These are phyloP conservation scores for Nymphalis io DNA, from an alignment of 1,140 invertebrate species.

Conservation along the genomic window DNA sequence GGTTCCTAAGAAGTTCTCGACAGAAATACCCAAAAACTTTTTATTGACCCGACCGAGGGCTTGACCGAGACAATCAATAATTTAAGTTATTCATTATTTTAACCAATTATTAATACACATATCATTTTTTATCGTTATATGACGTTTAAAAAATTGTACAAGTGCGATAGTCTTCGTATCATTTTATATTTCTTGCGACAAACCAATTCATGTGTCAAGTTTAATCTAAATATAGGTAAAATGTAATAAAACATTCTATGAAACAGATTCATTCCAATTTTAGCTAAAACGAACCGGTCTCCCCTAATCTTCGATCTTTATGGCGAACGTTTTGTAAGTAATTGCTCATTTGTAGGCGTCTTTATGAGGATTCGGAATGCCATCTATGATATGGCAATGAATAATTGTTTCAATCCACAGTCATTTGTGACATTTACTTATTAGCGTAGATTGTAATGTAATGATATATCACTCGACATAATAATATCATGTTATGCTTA, in stretches of 20 bases:
- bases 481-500: too few relatives aligned
- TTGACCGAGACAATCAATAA: too few relatives aligned
- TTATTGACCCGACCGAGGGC: too few relatives aligned
- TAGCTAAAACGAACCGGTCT: not conserved
- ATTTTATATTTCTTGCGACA: too few relatives aligned
- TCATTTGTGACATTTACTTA: not conserved
- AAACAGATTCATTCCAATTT: not conserved
- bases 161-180: too few relatives aligned
- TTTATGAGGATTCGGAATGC: constrained; percentile 7
- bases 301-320: constrained; percentile 3
- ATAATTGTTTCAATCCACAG: not conserved
- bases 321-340: constrained; percentile 8
- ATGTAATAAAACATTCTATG: not conserved
- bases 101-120: too few relatives aligned
- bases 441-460: not conserved
- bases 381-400: not conserved
- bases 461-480: not conserved
- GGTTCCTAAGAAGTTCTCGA: too few relatives aligned
- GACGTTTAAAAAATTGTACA: too few relatives aligned
- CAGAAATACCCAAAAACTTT: too few relatives aligned
- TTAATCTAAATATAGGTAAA: not conserved
- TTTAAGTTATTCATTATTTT: too few relatives aligned
- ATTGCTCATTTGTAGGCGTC: constrained; percentile 21
- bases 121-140: too few relatives aligned
- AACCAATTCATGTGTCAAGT: too few relatives aligned